These are phyloP conservation scores for Ciconia nigra DNA, from an alignment of 2,797 vertebrate genomes.

Conservation along the genomic window DNA sequence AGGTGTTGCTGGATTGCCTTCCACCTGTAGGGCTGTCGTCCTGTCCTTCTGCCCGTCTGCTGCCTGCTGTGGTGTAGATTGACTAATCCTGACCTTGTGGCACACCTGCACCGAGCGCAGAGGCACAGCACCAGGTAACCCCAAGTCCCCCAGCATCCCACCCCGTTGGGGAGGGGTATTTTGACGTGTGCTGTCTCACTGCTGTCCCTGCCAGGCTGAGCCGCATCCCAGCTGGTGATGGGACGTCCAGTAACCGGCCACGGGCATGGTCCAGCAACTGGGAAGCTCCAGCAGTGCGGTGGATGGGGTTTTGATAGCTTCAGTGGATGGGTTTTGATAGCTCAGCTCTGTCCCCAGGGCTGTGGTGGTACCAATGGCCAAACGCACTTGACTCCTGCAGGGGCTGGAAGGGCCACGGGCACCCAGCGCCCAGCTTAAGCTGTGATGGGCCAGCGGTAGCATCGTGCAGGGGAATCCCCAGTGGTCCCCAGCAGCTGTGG, in stretches of 20 bases:
- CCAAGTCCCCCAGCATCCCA: not conserved
- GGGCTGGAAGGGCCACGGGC: not conserved
- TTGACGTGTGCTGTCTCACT: rapidly evolving
- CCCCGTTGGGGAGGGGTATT: rapidly evolving
- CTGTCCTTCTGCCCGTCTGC: not conserved
- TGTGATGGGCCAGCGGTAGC: rapidly evolving
- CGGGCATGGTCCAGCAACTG: rapidly evolving
- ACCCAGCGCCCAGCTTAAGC: rapidly evolving
- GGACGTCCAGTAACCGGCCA: rapidly evolving
- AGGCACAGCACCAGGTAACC: not conserved
- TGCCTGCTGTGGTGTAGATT: not conserved
- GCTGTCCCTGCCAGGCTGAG: not conserved
- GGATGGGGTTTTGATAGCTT: not conserved
- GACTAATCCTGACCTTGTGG: not conserved
- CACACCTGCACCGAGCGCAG: not conserved
- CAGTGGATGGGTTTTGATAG: not conserved
- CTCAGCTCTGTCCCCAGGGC: not conserved
- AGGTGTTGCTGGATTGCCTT: not conserved
- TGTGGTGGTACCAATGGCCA: not conserved
- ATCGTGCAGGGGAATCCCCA: rapidly evolving
- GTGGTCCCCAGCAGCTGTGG: not conserved
- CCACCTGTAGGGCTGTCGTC: not conserved
- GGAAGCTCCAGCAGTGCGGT: not conserved
- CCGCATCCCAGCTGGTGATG: not conserved
- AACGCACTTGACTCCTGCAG: not conserved